These are phyloP conservation scores for Platanista minor DNA, from an alignment of 2,113 vertebrate species.

Conservation along the genomic window DNA sequence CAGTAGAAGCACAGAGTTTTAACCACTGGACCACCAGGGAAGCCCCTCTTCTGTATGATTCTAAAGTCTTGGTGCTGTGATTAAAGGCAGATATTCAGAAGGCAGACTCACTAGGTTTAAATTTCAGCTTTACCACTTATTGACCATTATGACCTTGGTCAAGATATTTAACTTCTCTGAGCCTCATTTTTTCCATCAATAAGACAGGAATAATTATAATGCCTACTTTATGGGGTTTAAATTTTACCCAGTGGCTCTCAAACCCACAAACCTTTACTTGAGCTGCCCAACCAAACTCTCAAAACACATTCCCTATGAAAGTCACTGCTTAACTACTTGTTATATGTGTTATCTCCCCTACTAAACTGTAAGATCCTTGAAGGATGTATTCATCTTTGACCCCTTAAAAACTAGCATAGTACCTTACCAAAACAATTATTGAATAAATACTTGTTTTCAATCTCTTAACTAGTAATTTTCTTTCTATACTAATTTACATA, in stretches of 20 bases:
- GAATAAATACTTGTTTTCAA: neutral
- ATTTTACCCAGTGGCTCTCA: neutral
- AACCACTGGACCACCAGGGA: neutral
- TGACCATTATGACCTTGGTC: neutral
- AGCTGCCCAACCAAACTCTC: neutral
- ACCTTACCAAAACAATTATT: neutral
- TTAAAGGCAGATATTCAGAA: neutral
- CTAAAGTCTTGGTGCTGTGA: neutral
- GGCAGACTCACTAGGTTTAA: neutral
- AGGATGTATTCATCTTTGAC: neutral
- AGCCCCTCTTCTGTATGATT: neutral
- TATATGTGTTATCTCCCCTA: neutral
- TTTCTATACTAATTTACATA: neutral
- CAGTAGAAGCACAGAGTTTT: neutral
- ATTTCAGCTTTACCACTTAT: neutral
- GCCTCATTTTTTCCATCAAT: neutral
- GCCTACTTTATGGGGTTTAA: neutral
- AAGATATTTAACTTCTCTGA: neutral
- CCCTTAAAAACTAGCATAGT: neutral
- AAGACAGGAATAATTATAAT: neutral
- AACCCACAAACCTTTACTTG: neutral
- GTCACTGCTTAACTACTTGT: neutral
- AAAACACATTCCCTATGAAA: neutral
- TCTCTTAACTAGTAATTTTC: neutral
- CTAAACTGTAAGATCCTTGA: neutral